Evolutionary conservation across 2,888 invertebrate species (phyloP).

Genomic region (Orthosia incerta): DNA sequence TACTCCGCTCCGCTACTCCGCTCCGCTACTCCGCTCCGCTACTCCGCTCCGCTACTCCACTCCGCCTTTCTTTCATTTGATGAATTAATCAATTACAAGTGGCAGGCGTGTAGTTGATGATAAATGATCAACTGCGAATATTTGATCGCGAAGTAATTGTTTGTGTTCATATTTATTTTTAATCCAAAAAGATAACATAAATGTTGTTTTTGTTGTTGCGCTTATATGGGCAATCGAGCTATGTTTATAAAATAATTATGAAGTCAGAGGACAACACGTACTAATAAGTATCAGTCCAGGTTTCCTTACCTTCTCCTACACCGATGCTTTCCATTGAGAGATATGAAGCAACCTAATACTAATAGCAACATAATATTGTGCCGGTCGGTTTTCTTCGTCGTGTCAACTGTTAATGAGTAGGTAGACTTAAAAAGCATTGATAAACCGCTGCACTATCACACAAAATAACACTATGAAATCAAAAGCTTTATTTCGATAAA

Average conservation of each 20-base stretch:
- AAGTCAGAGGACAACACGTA: background rate
- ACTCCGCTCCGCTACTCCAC: no score
- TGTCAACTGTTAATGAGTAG: no score
- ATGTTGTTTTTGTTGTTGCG: no score
- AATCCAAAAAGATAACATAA: background rate
- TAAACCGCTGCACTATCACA: background rate
- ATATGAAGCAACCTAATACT: background rate
- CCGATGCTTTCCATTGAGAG: background rate
- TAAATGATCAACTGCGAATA: slow-evolving; percentile 11
- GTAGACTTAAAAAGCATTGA: background rate
- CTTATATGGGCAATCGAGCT: no score
- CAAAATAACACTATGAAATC: slow-evolving; percentile 1
- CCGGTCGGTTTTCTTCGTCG: no score
- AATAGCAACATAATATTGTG: no score
- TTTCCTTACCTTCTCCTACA: no score
- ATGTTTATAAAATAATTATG: background rate
- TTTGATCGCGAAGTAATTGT: slow-evolving; percentile 12
- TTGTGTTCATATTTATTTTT: background rate
- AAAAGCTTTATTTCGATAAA: slow-evolving; percentile 14
- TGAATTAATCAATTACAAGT: slow-evolving; percentile 6
- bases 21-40: no score
- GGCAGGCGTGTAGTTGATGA: background rate
- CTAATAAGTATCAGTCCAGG: no score
- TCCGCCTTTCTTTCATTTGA: no score
- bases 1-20: no score